phyloP scores from a whole-genome alignment of 2,888 invertebrate genomes.

The Cantharis nigra region DNA sequence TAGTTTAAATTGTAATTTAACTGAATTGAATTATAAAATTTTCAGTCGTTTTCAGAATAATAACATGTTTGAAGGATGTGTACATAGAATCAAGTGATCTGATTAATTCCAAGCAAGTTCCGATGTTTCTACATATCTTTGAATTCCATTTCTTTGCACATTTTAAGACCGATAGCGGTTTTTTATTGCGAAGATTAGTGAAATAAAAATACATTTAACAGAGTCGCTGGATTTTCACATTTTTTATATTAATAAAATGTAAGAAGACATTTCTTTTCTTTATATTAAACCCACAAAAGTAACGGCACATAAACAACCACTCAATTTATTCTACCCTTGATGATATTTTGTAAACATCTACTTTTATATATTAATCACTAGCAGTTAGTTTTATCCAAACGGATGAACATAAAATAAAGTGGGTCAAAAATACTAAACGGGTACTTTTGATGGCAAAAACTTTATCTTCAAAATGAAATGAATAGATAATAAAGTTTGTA shows the following conservation, averaged over 20 bases:
- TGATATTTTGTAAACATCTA: not conserved
- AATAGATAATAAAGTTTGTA: not conserved
- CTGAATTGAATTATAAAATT: no score
- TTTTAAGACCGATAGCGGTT: not conserved
- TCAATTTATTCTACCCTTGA: not conserved
- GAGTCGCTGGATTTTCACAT: not conserved
- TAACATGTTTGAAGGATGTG: no score
- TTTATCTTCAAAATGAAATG: not conserved
- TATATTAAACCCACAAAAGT: not conserved
- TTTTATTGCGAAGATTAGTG: not conserved
- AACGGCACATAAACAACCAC: not conserved
- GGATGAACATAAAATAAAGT: constrained; percentile 11
- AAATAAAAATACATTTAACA: not conserved
- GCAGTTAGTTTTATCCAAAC: constrained; percentile 11
- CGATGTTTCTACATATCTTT: not conserved
- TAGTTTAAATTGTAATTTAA: no score
- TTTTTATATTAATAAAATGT: not conserved
- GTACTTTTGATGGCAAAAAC: not conserved
- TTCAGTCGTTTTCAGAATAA: no score
- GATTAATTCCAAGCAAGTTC: no score
- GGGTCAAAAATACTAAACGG: constrained; percentile 4
- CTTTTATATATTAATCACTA: not conserved
- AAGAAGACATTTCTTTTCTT: not conserved
- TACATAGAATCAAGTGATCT: no score
- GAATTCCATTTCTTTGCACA: not conserved